Evolutionary conservation across 1,140 invertebrate species (phyloP).

Genomic region (Hycleus cichorii): DNA sequence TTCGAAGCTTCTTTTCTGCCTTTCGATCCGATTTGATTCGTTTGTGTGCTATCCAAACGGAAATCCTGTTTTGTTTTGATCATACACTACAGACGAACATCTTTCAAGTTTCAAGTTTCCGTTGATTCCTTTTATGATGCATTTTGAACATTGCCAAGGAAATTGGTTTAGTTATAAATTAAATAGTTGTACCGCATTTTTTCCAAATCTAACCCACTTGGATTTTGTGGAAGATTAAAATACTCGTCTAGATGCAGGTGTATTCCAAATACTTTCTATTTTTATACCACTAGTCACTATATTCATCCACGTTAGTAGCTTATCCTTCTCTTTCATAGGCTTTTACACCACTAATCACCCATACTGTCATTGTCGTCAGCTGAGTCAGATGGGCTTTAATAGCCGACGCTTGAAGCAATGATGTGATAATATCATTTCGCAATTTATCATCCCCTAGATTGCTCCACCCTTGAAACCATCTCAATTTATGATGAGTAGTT

Average conservation of each 20-base stretch:
- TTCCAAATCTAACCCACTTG: no score
- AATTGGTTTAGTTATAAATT: no score
- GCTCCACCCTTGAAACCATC: not conserved
- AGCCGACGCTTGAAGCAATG: conserved; percentile 6
- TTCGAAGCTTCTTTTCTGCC: not conserved
- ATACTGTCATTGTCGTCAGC: conserved; percentile 2
- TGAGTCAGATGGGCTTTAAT: conserved; percentile 11
- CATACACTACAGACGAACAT: no score
- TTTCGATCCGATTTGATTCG: not conserved
- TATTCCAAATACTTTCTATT: not conserved
- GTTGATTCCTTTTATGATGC: no score
- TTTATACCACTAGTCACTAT: conserved; percentile 4
- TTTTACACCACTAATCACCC: conserved; percentile 10
- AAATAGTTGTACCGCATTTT: no score
- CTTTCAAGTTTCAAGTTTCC: no score
- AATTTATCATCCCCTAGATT: conserved; percentile 8
- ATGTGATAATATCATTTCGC: conserved; percentile 11
- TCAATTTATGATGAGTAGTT: no score
- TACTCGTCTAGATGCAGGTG: not conserved
- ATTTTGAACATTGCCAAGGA: no score
- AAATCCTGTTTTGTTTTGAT: no score
- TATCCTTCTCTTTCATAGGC: conserved; percentile 14
- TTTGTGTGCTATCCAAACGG: no score
- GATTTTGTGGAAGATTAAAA: no score
- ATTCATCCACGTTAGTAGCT: conserved; percentile 1